phyloP scores from a whole-genome alignment of 2,888 invertebrate species.

The Perithous albicinctus region DNA sequence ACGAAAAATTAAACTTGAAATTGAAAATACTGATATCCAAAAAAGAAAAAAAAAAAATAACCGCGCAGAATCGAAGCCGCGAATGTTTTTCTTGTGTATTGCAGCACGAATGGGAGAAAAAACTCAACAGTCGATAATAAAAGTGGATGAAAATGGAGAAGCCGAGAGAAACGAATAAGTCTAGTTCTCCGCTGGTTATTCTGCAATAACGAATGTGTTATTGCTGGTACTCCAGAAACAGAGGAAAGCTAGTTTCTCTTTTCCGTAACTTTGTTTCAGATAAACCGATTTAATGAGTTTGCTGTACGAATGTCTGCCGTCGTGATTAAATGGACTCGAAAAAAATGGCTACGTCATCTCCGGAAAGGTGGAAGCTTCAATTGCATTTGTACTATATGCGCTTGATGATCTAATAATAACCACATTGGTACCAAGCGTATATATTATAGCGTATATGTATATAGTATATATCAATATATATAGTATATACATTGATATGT shows the following conservation, averaged over 20 bases:
- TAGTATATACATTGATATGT: too few species aligned
- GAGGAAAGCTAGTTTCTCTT: neutral
- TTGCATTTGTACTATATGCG: neutral
- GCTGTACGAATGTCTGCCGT: neutral
- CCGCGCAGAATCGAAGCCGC: neutral
- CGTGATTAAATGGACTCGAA: neutral
- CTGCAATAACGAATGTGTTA: conserved; percentile 14
- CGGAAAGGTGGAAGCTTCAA: neutral
- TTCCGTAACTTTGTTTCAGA: conserved; percentile 1
- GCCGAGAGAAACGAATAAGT: conserved; percentile 1
- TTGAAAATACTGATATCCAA: neutral
- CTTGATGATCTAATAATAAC: too few species aligned
- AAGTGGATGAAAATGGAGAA: conserved; percentile 3
- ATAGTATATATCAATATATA: too few species aligned
- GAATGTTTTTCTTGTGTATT: neutral
- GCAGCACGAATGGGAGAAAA: neutral
- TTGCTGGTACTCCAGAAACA: conserved; percentile 1
- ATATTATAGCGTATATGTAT: too few species aligned
- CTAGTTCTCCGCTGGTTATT: neutral
- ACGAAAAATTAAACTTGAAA: too few species aligned
- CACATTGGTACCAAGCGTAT: too few species aligned
- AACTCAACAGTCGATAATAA: conserved; percentile 6
- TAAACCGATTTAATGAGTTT: conserved; percentile 14
- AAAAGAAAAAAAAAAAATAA: neutral
- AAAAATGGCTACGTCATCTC: neutral